These are phyloP conservation scores for Bungarus multicinctus DNA, from an alignment of 2,113 vertebrate species.

Conservation along the genomic window DNA sequence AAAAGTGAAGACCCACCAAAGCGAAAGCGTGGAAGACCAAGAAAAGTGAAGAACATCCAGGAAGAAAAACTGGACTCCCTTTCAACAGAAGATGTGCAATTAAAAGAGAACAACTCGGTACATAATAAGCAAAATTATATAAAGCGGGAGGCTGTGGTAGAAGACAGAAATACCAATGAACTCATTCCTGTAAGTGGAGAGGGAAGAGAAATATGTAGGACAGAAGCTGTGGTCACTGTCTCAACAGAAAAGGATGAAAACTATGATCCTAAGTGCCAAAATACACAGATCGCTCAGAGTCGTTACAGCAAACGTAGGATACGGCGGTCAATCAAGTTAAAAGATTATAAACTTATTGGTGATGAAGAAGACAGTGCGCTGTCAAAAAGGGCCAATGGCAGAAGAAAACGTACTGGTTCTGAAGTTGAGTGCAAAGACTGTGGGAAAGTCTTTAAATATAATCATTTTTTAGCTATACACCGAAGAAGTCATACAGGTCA, in stretches of 20 bases:
- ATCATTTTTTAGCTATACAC: conserved; percentile 89
- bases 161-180: conserved; percentile 30
- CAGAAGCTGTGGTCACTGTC: conserved; percentile 35
- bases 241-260: conserved; percentile 73
- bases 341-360: conserved; percentile 79
- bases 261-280: conserved; percentile 63
- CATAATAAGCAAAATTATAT: conserved; percentile 69
- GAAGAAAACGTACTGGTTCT: conserved; percentile 73
- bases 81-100: conserved; percentile 60
- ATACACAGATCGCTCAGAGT: conserved; percentile 58
- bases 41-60: conserved; percentile 64
- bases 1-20: conserved; percentile 65
- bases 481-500: conserved; percentile 91
- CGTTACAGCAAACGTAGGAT: conserved; percentile 85
- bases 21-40: conserved; percentile 85
- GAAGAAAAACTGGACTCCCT: conserved; percentile 51
- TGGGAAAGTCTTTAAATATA: conserved; percentile 90
- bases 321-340: conserved; percentile 82
- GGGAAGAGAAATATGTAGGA: conserved; percentile 48
- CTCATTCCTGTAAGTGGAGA: conserved; percentile 32
- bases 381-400: conserved; percentile 72
- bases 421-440: conserved; percentile 90
- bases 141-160: conserved; percentile 31
- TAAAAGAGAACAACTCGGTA: conserved; percentile 69
- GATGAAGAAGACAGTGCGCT: conserved; percentile 73